Evolutionary conservation across 1,140 invertebrate genomes (phyloP).

Genomic region (Pseudachorutes palmiensis): DNA sequence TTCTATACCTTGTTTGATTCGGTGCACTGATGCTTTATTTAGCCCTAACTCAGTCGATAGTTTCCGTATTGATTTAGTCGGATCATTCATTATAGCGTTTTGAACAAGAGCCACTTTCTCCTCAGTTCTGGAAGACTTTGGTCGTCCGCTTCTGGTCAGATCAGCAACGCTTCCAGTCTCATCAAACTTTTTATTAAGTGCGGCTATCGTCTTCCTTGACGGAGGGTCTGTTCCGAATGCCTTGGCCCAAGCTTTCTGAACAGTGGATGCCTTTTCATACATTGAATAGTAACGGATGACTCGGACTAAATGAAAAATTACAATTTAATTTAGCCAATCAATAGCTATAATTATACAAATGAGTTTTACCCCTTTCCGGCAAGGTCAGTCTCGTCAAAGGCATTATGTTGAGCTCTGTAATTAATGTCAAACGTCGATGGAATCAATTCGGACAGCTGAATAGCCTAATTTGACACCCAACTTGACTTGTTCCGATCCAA

Average conservation of each 20-base stretch:
- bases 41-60: constrained; percentile 32
- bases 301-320: too few relatives aligned
- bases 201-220: constrained; percentile 30
- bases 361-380: constrained; percentile 30
- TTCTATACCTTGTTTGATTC: constrained; percentile 30
- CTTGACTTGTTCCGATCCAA: too few relatives aligned
- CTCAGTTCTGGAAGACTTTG: constrained; percentile 29
- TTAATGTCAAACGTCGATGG: too few relatives aligned
- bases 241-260: constrained; percentile 32
- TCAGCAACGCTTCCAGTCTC: constrained; percentile 35
- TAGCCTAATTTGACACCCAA: too few relatives aligned
- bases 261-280: constrained; percentile 25
- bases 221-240: constrained; percentile 34
- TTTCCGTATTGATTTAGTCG: constrained; percentile 29
- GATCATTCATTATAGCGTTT: constrained; percentile 25
- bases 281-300: constrained; percentile 28
- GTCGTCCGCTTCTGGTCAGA: constrained; percentile 27
- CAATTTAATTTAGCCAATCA: too few relatives aligned
- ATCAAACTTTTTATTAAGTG: constrained; percentile 35
- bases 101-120: constrained; percentile 28
- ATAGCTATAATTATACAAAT: too few relatives aligned
- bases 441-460: too few relatives aligned
- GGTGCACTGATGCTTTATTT: constrained; percentile 33
- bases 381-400: constrained; percentile 28
- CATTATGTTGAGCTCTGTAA: constrained; percentile 10